Evolutionary conservation across 2,113 vertebrate species (phyloP), one percentile per base, ranked within the genome.

Genomic region (Brachionichthys hirsutus): DNA sequence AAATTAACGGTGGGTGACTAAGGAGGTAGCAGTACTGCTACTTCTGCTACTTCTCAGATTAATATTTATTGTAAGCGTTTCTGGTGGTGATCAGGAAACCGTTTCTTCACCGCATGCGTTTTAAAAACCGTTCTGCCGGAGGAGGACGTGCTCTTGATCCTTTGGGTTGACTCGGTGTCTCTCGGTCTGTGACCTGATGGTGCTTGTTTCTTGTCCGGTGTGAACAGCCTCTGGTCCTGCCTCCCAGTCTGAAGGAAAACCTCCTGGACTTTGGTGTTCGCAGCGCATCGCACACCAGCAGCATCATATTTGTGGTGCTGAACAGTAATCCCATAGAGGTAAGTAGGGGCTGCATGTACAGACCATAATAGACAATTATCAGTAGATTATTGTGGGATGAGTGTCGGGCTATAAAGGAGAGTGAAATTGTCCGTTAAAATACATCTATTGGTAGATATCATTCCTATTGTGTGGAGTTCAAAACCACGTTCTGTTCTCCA

Each of bases 261-360:
- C 86, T 94, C 72, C 90, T 99, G 91, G 95, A 99, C 87, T 99
- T 98, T 84, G 94, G 97, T 42, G 88, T 99, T 75, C 85, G 96
- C 72, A 98, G 97, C 87, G 95, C 95, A 47, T 90, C 94, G 59
- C 95, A 99, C 88, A 91, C 92, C 82, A 94, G 91, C 78, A 95
- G 86, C 89, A 93, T 98, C 83, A 85, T 94, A 63, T 95, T 99
- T 88, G 93, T 94, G 75, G 90, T 98, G 70, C 84, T 97, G 75
- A 99, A 99, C 91, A 98, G 94, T 85, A 99, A 99, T 81, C 97
- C 97, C 0, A 98, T 99, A 86, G 95, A 99, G 96, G 97, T 92
- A 53, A 80, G 36, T 12, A 38, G 77, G n/a, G 9, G 12, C n/a
- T 1, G 1, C 22, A 7, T 10, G 2, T 30, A 9, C 24, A n/a